Percentiles rank a stretch among this genome's conserved stretches.
Evolutionary conservation across 2,113 vertebrate species (phyloP).

Genomic region (Passer montanus): DNA sequence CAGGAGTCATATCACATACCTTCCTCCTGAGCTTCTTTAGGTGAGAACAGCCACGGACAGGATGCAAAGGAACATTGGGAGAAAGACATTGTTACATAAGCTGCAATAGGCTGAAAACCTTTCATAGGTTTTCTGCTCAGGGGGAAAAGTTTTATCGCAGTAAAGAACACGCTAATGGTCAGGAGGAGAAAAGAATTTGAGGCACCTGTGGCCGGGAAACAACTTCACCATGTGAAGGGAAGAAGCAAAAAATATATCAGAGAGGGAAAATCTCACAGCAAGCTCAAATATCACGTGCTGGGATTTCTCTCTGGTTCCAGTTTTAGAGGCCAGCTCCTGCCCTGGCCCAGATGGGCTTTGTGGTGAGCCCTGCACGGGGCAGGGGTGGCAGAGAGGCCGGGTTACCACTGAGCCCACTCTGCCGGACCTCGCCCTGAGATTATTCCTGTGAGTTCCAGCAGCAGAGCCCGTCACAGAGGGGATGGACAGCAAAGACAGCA

Average conservation of each 20-base stretch:
- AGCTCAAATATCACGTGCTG: not conserved
- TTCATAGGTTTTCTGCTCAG: not conserved
- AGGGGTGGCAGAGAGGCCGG: not conserved
- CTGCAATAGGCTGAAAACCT: not conserved
- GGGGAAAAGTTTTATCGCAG: not conserved
- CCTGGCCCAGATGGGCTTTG: not conserved
- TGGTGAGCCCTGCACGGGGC: fast-evolving
- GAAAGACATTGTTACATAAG: not conserved
- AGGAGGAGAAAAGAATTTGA: not conserved
- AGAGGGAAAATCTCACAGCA: not conserved
- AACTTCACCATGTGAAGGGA: not conserved
- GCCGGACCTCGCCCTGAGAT: fast-evolving
- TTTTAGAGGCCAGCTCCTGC: not conserved
- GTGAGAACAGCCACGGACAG: slow-evolving; percentile 28
- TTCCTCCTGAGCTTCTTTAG: slow-evolving; percentile 75
- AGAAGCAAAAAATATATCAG: not conserved
- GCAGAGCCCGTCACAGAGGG: fast-evolving
- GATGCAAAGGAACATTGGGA: slow-evolving; percentile 9
- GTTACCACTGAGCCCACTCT: fast-evolving
- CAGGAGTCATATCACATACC: slow-evolving; percentile 77
- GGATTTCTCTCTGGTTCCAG: not conserved
- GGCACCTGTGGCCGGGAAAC: fast-evolving
- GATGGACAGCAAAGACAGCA: not conserved
- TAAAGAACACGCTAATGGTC: not conserved
- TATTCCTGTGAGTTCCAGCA: fast-evolving